phyloP scores from a whole-genome alignment of 1,140 invertebrate genomes.

The Bactericera cockerelli region DNA sequence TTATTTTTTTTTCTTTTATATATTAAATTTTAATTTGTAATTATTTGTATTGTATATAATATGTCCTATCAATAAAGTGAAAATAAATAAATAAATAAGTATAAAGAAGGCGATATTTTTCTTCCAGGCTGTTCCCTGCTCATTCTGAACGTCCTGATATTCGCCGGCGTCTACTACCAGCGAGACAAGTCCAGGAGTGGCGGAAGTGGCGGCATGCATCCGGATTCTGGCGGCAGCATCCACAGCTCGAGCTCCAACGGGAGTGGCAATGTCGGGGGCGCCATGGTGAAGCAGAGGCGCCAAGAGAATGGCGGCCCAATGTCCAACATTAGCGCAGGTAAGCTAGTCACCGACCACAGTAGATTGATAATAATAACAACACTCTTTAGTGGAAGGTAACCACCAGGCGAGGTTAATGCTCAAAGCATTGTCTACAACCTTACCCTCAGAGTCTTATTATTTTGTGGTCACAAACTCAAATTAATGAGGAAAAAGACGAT shows the following conservation, averaged over 20 bases:
- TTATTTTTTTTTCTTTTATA: too few relatives aligned
- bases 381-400: too few relatives aligned
- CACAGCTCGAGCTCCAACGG: constrained; percentile 6
- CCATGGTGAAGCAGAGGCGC: constrained; percentile 18
- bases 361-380: neutral
- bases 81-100: too few relatives aligned
- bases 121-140: constrained; percentile 21
- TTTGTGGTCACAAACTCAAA: too few relatives aligned
- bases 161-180: constrained; percentile 85
- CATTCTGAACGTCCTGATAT: constrained; percentile 70
- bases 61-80: too few relatives aligned
- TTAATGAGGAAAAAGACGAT: neutral
- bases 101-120: too few relatives aligned
- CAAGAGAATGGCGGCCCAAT: constrained; percentile 22
- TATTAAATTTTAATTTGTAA: too few relatives aligned
- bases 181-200: constrained; percentile 55
- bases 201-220: neutral
- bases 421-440: too few relatives aligned
- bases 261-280: neutral
- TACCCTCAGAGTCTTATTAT: too few relatives aligned
- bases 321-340: constrained; percentile 18
- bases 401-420: too few relatives aligned
- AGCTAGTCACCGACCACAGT: too few relatives aligned
- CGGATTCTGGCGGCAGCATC: neutral
- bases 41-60: too few relatives aligned